Conservation (phyloP, 2,113 vertebrate species). For the Seriola aureovittata region DNA sequence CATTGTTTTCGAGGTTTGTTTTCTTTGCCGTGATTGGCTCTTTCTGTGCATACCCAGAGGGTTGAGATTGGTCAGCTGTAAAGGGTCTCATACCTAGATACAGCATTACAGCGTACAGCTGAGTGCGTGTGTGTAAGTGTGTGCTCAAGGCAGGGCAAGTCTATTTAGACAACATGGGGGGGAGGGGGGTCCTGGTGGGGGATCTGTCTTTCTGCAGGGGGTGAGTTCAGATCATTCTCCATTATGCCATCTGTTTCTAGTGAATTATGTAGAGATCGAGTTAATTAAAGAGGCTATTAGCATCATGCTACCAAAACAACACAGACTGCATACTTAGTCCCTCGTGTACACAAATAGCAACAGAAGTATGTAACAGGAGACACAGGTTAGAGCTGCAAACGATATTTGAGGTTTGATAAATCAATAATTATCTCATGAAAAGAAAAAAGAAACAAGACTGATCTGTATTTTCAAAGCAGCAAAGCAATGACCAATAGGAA, state of each 20-base stretch:
- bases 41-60: slow-evolving; percentile 26
- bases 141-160: slow-evolving; percentile 27
- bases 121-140: background rate
- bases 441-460: background rate
- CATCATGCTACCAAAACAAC: slow-evolving; percentile 26
- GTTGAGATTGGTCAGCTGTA: slow-evolving; percentile 35
- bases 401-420: background rate
- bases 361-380: background rate
- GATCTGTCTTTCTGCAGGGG: slow-evolving; percentile 63
- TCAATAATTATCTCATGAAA: background rate
- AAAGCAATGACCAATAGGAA: background rate
- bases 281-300: slow-evolving; percentile 53
- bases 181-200: slow-evolving; percentile 35
- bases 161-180: slow-evolving; percentile 43
- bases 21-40: slow-evolving; percentile 40
- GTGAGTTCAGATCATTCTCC: slow-evolving; percentile 56
- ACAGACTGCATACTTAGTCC: background rate
- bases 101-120: slow-evolving; percentile 5
- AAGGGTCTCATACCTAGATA: slow-evolving; percentile 32
- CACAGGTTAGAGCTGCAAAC: too few species aligned
- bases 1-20: slow-evolving; percentile 48
- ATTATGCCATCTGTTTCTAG: slow-evolving; percentile 72
- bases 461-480: background rate
- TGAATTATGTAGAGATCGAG: slow-evolving; percentile 50
- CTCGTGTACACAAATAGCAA: slow-evolving; percentile 7